Base-by-base conservation (phyloP, 2,113 vertebrate species). In the Athene noctua region DNA sequence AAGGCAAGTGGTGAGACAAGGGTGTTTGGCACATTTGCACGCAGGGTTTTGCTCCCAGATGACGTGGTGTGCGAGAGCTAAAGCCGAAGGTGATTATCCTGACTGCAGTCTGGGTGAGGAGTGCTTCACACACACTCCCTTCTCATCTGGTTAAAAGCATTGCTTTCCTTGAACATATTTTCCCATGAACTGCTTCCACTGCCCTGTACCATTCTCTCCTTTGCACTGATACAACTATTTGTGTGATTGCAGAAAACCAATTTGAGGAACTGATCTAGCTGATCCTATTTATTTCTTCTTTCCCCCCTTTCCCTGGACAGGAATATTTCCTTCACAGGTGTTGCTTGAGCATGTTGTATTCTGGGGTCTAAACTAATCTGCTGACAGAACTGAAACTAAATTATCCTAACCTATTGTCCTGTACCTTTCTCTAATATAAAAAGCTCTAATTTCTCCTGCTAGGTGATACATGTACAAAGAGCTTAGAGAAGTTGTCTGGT, bases 131-230 rank as follows among this genome's bases (percentile, higher is more conserved):
- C 58, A 2, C 7, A 62, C 34, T 47, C 12, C 0, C 26, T 70
- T 49, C 42, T 5, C 15, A 7, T 8, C 57, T 51, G 58, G 2
- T 22, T 23, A 1, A 80, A 36, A 78, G 6, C 66, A 13, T 27
- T 9, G 0, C 52, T 84, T 47, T 32, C 62, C 68, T 57, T 9
- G 7, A 44, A 14, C 0, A 0, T 2, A 0, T 46, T 65, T 65
- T 82, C 66, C 58, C 8, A 0, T 1, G 46, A 91, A 52, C 66
- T 89, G 80, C 32, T 46, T 77, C 61, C 4, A 0, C 55, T 84
- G 79, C 61, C 46, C 78, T 0, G 1, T 1, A 2, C 17, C 0
- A 0, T 44, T 13, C 26, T 68, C 49, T 78, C 32, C 54, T 82
- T 34, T 15, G 62, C 47, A 3, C 17, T 73, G 72, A 29, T 59